A percentile compares a stretch with the other conserved stretches of the same genome.
Conservation (phyloP, 2,888 invertebrate genomes). For the Drosophila merina region DNA sequence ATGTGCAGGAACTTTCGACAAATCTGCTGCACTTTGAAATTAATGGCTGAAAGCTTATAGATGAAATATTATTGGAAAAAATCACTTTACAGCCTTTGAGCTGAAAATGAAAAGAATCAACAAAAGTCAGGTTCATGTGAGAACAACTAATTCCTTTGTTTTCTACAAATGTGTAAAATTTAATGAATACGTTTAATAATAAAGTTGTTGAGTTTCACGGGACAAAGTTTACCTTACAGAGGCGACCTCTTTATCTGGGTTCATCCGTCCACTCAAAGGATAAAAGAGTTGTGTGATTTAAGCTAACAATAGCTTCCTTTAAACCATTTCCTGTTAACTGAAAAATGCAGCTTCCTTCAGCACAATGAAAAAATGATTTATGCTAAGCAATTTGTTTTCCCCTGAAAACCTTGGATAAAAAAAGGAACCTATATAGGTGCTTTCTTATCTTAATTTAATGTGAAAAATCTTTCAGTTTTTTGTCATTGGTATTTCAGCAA, state of each 20-base stretch:
- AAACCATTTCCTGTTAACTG: constrained; percentile 1
- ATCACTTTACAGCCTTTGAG: neutral
- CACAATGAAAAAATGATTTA: constrained; percentile 9
- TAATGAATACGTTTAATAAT: too few species aligned
- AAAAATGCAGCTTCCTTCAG: neutral
- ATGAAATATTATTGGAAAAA: constrained; percentile 21
- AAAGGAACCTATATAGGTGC: neutral
- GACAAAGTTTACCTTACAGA: too few species aligned
- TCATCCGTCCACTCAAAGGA: too few species aligned
- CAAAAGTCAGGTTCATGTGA: constrained; percentile 1
- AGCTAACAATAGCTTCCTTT: too few species aligned
- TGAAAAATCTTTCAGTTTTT: constrained; percentile 1
- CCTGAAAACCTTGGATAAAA: neutral
- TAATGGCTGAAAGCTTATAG: constrained; percentile 28
- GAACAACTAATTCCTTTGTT: constrained; percentile 10
- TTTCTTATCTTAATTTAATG: constrained; percentile 12
- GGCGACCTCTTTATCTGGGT: too few species aligned
- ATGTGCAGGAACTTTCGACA: constrained; percentile 25
- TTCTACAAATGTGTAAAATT: too few species aligned
- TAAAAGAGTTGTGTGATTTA: too few species aligned
- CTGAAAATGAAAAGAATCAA: constrained; percentile 23
- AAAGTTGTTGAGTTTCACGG: too few species aligned
- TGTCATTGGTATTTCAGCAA: neutral
- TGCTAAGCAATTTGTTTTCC: neutral
- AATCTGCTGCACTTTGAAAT: constrained; percentile 20